Evolutionary conservation across 2,797 vertebrate species (phyloP).

Genomic region (Caiman crocodilus): DNA sequence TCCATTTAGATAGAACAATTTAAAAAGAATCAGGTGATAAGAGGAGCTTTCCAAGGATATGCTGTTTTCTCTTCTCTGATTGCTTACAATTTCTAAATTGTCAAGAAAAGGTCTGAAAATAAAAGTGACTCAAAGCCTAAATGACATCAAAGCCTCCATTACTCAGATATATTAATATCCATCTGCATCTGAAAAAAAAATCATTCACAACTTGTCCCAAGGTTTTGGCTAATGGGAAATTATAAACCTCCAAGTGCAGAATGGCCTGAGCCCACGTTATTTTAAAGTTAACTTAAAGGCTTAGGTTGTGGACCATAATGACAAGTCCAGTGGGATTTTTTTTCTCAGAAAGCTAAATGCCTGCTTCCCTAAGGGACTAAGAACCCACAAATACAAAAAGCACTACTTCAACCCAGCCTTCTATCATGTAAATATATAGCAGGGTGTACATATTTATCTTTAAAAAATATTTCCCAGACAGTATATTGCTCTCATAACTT

Average conservation of each 20-base stretch:
- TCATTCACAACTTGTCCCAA: not conserved
- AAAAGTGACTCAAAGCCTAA: not conserved
- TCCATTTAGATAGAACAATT: not conserved
- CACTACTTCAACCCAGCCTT: not conserved
- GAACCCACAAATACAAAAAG: not conserved
- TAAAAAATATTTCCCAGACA: not conserved
- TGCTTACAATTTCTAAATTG: not conserved
- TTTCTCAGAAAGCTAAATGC: not conserved
- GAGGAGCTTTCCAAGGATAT: not conserved
- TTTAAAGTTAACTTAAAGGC: not conserved
- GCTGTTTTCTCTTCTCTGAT: not conserved
- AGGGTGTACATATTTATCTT: not conserved
- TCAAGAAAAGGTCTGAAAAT: conserved; percentile 9
- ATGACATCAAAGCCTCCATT: not conserved
- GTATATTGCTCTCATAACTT: not conserved
- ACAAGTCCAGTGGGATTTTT: not conserved
- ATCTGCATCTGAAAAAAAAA: not conserved
- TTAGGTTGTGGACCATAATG: not conserved
- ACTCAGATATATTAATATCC: not conserved
- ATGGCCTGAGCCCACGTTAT: not conserved
- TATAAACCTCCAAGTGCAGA: not conserved
- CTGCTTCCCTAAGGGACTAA: not conserved
- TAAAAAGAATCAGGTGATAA: not conserved
- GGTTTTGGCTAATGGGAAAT: not conserved
- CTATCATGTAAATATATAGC: not conserved